Conservation (phyloP, 2,888 invertebrate genomes). For the Nomada ruficornis region DNA sequence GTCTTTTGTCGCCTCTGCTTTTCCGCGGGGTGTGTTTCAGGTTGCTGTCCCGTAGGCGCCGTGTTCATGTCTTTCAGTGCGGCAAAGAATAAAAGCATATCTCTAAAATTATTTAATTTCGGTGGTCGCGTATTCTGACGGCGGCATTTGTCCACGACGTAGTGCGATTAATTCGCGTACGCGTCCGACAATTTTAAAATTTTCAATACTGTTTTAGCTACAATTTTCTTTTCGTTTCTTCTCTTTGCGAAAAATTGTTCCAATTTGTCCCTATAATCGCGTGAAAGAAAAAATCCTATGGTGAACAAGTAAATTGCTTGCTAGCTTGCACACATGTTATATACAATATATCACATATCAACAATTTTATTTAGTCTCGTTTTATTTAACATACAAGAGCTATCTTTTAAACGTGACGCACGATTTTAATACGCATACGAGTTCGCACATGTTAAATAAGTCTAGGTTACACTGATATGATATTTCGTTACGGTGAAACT, state of each 20-base stretch:
- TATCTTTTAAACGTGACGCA: constrained; percentile 74
- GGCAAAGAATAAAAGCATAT: too few species aligned
- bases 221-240: neutral
- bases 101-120: too few species aligned
- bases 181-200: too few species aligned
- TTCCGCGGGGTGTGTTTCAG: too few species aligned
- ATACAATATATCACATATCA: constrained; percentile 72
- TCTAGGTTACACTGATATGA: constrained; percentile 79
- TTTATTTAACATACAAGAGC: constrained; percentile 81
- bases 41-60: too few species aligned
- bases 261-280: too few species aligned
- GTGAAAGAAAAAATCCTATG: neutral
- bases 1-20: too few species aligned
- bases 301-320: constrained; percentile 10
- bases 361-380: constrained; percentile 78
- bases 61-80: too few species aligned
- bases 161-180: too few species aligned
- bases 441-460: constrained; percentile 71
- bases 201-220: neutral
- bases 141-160: too few species aligned
- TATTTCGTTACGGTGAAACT: constrained; percentile 70
- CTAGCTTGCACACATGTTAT: constrained; percentile 22
- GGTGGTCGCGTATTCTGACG: too few species aligned
- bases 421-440: constrained; percentile 65
- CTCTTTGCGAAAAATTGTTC: too few species aligned